phyloP scores from a whole-genome alignment of 2,113 vertebrate species.

The Equus przewalskii region DNA sequence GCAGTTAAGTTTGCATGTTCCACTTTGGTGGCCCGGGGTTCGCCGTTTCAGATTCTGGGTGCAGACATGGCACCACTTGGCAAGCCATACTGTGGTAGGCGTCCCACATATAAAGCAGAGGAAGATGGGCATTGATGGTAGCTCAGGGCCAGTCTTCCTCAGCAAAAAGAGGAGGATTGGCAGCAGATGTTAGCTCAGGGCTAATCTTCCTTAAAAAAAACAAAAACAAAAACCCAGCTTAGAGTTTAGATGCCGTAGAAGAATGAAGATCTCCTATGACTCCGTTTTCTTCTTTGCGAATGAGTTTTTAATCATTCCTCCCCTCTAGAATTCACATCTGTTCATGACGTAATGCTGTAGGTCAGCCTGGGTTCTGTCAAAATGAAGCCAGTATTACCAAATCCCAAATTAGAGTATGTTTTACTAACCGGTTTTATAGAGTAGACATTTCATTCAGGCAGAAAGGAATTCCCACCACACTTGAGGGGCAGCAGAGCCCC shows the following conservation, averaged over 20 bases:
- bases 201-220: no score
- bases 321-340: conserved; percentile 80
- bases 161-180: no score
- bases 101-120: no score
- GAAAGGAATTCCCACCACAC: conserved; percentile 80
- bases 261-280: conserved; percentile 32
- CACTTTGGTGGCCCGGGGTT: no score
- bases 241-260: background rate
- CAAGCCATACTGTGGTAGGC: no score
- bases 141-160: no score
- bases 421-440: conserved; percentile 84
- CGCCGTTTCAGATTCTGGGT: no score
- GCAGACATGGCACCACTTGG: no score
- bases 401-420: conserved; percentile 84
- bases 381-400: conserved; percentile 82
- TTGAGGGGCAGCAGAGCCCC: conserved; percentile 71
- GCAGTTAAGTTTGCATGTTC: no score
- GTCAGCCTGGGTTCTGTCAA: conserved; percentile 84
- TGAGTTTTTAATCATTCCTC: conserved; percentile 76
- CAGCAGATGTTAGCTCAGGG: no score
- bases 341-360: conserved; percentile 79
- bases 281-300: conserved; percentile 56
- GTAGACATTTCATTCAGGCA: conserved; percentile 81
- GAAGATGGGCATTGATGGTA: no score
- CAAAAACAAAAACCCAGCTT: background rate